Evolutionary conservation across 2,113 vertebrate genomes (phyloP).

Genomic region (Passer domesticus): DNA sequence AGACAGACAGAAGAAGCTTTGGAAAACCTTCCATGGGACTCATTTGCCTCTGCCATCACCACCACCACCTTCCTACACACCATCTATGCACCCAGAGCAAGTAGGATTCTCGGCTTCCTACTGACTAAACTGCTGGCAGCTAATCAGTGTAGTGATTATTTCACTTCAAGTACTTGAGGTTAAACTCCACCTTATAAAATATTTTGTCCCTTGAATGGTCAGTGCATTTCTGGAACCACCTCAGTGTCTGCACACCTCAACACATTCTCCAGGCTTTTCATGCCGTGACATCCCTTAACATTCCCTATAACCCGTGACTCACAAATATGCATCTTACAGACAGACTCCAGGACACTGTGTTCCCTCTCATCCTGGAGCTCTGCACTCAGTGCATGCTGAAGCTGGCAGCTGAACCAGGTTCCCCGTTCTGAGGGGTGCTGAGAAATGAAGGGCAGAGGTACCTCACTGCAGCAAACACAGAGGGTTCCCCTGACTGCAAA

Average conservation of each 20-base stretch:
- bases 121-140: background rate
- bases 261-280: background rate
- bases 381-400: background rate
- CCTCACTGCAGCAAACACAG: background rate
- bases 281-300: background rate
- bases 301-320: background rate
- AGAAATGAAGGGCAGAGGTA: background rate
- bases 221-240: background rate
- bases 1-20: background rate
- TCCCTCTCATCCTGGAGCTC: background rate
- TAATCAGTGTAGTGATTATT: background rate
- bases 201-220: background rate
- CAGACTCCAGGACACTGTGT: background rate
- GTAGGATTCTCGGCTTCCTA: background rate
- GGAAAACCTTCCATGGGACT: background rate
- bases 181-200: background rate
- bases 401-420: background rate
- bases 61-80: background rate
- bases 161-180: background rate
- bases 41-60: background rate
- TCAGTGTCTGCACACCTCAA: fast-evolving
- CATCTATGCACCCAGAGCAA: background rate
- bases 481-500: background rate
- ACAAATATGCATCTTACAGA: background rate
- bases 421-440: background rate